Base-by-base conservation (phyloP, 2,797 vertebrate genomes). In the Gobionotothen gibberifrons region DNA sequence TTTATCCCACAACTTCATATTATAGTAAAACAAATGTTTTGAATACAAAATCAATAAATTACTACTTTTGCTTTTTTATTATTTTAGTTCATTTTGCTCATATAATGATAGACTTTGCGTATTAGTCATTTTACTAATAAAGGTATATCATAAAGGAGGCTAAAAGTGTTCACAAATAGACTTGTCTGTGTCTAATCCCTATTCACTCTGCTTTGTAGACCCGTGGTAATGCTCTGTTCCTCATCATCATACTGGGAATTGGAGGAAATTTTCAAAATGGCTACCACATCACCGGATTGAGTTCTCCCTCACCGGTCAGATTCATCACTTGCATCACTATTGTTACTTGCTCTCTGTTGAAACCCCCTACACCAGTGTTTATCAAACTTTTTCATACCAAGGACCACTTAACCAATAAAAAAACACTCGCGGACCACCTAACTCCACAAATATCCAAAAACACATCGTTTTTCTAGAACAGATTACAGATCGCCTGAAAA, bases 241-340 rank as follows among this genome's bases (percentile, higher is more conserved):
- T 95, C 61, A 94, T 94, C 66, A 11, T 94, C 19, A 86, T 94
- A 82, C 84, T 96, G 89, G 96, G 96, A 21, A 59, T 96, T 46
- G 95, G 95, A 72, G 96, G 96, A 86, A 61, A 76, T 43, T 96
- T 96, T 87, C 96, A 96, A 12, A 47, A 8, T 56, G 96, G 96
- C 60, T 93, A 94, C 76, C 94, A 97, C 54, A 0, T 87, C 5
- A 94, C 95, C 13, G 89, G 88, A 59, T 87, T 96, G 82, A 97
- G 95, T 78, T 96, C 96, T 67, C 95, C 96, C 4, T 94, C 96
- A 59, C 93, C 93, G 58, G 96, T 97, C 89, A 94, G 86, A 65
- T 3, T 12, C 49, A 9, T 16, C 12, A 5, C 8, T 21, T 53
- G 10, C 16, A 17, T 56, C 16, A 43, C 48, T 58, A 40, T 42